Evolutionary conservation across 2,888 invertebrate species (phyloP), one percentile per base, ranked within the genome.

Genomic region (Mongoloraphidia duomilia): DNA sequence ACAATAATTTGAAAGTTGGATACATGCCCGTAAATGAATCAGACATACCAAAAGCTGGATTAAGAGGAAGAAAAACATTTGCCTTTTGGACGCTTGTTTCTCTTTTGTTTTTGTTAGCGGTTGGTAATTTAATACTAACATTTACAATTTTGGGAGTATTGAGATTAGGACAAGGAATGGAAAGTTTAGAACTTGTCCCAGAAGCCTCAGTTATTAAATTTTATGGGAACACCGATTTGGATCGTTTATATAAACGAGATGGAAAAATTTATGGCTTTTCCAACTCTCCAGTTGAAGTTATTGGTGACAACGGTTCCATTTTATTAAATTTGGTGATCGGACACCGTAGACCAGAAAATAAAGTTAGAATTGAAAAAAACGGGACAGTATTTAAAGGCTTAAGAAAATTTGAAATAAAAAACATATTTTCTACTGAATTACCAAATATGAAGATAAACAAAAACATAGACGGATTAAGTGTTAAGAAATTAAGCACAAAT

Each of bases 71-170:
- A 35, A 77, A 77, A 63, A 79, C 82, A 1, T 80, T 84, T 57
- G 81, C 80, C 0, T 83, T 91, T 60, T 90, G 90, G 90, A 82
- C 81, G 0, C 69, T 89, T 10, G 80, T 88, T 35, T 72, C 74
- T 42, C 66, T 86, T 37, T 65, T 87, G 8, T 75, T 85, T 48
- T 66, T 86, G 8, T 65, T 91, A 14, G 85, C 86, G 0, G 73
- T 87, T 40, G 87, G 86, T 10, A 90, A 91, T 69, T 72, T 90
- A 46, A 69, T 87, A 38, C 67, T 91, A 3, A 91, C 89, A 0
- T 74, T 89, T 39, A 83, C 84, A 0, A 85, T 92, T 47, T 74
- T 90, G 49, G 82, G 84, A 8, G 89, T 91, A 0, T 64, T 92
- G 41, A 72, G 84, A 50, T 73, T 92, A 50, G 88, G 88, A 0